Evolutionary conservation across 1,140 invertebrate genomes (phyloP).

Genomic region (Lanistes nyassanus): DNA sequence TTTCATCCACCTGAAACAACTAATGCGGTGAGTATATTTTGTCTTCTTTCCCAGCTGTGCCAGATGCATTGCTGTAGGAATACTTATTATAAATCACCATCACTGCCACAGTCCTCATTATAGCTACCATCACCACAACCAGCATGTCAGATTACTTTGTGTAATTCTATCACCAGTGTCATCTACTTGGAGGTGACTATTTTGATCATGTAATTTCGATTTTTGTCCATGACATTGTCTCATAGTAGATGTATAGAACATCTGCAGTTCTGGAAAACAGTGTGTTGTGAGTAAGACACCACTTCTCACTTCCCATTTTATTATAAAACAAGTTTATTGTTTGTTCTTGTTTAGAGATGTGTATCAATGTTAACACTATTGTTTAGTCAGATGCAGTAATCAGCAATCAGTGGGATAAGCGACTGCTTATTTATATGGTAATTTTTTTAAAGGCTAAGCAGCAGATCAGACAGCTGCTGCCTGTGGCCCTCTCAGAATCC

Average conservation of each 20-base stretch:
- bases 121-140: no score
- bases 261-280: no score
- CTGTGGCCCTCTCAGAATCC: slow-evolving; percentile 76
- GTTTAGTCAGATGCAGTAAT: background rate
- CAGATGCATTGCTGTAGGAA: no score
- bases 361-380: background rate
- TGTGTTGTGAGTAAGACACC: no score
- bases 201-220: no score
- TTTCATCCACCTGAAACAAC: slow-evolving; percentile 74
- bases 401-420: background rate
- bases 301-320: background rate
- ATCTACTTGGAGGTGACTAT: no score
- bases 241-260: no score
- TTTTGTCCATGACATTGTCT: no score
- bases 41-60: background rate
- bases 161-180: no score
- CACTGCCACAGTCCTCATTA: no score
- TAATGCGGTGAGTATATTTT: slow-evolving; percentile 52
- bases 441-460: slow-evolving; percentile 71
- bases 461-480: slow-evolving; percentile 76
- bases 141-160: no score
- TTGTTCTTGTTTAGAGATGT: background rate
- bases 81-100: no score
- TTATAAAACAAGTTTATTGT: background rate
- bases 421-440: background rate